A percentile compares a stretch with the other conserved stretches of the same genome.
These are phyloP conservation scores for Erpetoichthys calabaricus DNA, from an alignment of 2,797 vertebrate genomes.

Conservation along the genomic window DNA sequence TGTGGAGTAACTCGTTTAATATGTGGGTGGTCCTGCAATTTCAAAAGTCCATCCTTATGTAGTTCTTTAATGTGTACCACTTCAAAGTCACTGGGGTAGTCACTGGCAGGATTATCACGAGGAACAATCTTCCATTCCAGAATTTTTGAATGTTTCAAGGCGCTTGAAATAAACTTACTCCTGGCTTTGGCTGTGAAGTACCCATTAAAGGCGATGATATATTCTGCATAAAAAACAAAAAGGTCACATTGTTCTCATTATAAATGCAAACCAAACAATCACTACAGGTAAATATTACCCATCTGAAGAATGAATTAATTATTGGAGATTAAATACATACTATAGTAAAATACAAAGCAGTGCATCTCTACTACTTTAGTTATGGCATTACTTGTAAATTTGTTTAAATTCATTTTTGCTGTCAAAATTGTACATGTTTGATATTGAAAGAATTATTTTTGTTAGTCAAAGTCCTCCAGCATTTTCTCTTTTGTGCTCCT, in stretches of 20 bases:
- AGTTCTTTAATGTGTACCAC: conserved; percentile 79
- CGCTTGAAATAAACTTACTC: conserved; percentile 83
- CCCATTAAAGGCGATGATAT: conserved; percentile 87
- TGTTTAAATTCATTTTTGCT: too few species aligned
- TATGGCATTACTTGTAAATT: too few species aligned
- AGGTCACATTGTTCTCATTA: not conserved
- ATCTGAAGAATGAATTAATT: too few species aligned
- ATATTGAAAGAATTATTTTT: too few species aligned
- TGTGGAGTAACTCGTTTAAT: conserved; percentile 93
- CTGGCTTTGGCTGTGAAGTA: conserved; percentile 93
- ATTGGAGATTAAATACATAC: too few species aligned
- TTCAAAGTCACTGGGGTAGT: conserved; percentile 96
- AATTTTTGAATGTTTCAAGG: conserved; percentile 57
- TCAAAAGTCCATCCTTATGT: conserved; percentile 59
- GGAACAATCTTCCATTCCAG: conserved; percentile 85
- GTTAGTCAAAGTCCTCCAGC: too few species aligned
- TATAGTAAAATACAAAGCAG: too few species aligned
- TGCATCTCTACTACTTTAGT: too few species aligned
- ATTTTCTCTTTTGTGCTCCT: too few species aligned
- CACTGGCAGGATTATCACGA: conserved; percentile 84
- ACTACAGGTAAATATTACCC: too few species aligned
- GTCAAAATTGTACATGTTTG: too few species aligned
- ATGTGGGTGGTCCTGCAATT: conserved; percentile 82
- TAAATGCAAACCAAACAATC: too few species aligned
- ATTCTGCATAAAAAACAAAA: conserved; percentile 52